Base-by-base conservation (phyloP, 1,140 invertebrate genomes). In the Pseudachorutes palmiensis region DNA sequence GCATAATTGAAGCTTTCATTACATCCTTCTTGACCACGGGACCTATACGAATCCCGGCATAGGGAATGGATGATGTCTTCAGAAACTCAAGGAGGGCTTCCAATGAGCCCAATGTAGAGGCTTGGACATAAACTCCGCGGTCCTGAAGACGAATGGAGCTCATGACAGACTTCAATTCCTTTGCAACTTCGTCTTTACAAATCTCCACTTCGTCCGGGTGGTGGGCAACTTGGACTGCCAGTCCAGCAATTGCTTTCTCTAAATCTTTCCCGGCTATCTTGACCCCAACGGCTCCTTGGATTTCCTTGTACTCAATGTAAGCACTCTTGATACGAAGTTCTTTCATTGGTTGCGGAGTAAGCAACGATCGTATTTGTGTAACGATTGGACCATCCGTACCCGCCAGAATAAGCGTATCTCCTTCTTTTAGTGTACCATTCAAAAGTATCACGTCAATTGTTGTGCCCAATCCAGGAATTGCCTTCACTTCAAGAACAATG, bases 21-120 rank as follows among this genome's bases (percentile, higher is more conserved):
- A 99, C 94, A 80, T 99, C 97, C 76, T 93, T 94, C 78, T 97
- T 99, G 58, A 99, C 97, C 31, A 99, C 97, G 26, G 97, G 97
- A 14, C 97, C 97, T 80, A 99, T 99, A 72, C 96, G 91, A 74
- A 99, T 98, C 60, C 94, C 94, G 51, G 92, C 89, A 81, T 97
- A 98, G 92, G 97, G 96, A 80, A 99, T 98, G 82, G 97, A 94
- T 65, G 94, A 96, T 58, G 87, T 87, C 74, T 86, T 86, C 19
- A 99, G 84, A 80, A 98, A 99, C 76, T 98, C 94, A 1, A 99
- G 82, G 22, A 99, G 80, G 5, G 97, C 97, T 80, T 99, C 97
- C 0, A 99, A 81, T 1, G 97, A 98, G 0, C 97, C 97, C 1
- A 99, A 82, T 59, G 97, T 99, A 0, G 95, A 98, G 0, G 97